Evolutionary conservation across 2,888 invertebrate species (phyloP).

Genomic region (Caenorhabditis uteleia): DNA sequence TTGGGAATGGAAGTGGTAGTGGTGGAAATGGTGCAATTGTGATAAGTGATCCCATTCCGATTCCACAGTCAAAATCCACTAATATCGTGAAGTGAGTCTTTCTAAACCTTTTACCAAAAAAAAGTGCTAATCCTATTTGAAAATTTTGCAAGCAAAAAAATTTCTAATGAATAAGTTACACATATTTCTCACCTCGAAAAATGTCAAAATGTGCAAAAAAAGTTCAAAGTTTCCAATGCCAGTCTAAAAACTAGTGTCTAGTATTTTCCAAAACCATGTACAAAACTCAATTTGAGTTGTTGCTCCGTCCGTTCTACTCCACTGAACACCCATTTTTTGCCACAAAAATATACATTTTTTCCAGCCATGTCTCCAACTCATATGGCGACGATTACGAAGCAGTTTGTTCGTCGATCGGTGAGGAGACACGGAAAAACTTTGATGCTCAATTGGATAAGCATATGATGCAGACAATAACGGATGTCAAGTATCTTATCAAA

Average conservation of each 20-base stretch:
- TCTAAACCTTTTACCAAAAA: background rate
- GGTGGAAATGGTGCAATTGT: background rate
- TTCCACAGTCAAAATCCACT: constrained; percentile 48
- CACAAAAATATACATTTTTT: constrained; percentile 11
- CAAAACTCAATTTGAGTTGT: background rate
- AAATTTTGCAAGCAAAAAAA: no score
- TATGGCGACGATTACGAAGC: constrained; percentile 54
- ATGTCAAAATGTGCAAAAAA: no score
- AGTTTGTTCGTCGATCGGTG: constrained; percentile 54
- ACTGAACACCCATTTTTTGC: background rate
- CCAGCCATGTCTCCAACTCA: constrained; percentile 48
- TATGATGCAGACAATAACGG: constrained; percentile 69
- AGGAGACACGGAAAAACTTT: constrained; percentile 52
- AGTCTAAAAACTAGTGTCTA: no score
- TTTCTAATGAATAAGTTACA: no score
- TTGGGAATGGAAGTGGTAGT: constrained; percentile 16
- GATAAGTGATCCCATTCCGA: constrained; percentile 23
- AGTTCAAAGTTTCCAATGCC: no score
- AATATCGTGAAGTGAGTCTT: constrained; percentile 44
- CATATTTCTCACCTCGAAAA: no score
- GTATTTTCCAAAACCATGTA: no score
- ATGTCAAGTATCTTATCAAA: constrained; percentile 67
- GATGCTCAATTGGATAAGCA: constrained; percentile 65
- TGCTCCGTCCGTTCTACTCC: background rate
- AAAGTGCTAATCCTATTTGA: no score